Evolutionary conservation across 2,888 invertebrate genomes (phyloP).

Genomic region (Temnothorax ravouxi): DNA sequence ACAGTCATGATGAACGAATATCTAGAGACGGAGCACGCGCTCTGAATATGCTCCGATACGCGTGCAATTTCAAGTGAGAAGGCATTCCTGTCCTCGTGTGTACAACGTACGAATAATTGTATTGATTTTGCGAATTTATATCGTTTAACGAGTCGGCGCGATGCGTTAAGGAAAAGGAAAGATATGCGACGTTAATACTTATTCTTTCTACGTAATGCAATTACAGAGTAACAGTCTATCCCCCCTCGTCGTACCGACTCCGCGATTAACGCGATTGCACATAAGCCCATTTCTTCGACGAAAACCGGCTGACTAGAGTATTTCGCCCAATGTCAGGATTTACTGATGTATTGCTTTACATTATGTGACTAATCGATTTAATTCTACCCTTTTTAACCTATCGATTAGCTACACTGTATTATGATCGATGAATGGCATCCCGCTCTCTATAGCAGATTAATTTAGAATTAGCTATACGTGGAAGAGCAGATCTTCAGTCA

Average conservation of each 20-base stretch:
- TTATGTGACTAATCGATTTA: slow-evolving; percentile 76
- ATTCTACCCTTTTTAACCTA: slow-evolving; percentile 70
- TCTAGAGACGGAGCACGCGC: too few species aligned
- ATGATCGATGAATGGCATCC: slow-evolving; percentile 76
- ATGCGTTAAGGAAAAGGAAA: slow-evolving; percentile 22
- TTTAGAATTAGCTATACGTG: slow-evolving; percentile 83
- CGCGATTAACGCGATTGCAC: slow-evolving; percentile 44
- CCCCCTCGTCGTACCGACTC: slow-evolving; percentile 10
- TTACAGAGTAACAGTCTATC: slow-evolving; percentile 49
- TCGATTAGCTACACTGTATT: slow-evolving; percentile 75
- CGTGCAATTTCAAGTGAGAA: too few species aligned
- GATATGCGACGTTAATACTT: slow-evolving; percentile 32
- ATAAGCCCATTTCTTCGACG: slow-evolving; percentile 27
- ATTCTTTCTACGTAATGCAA: slow-evolving; percentile 32
- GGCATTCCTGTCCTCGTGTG: too few species aligned
- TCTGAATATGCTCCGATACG: too few species aligned
- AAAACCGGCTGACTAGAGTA: slow-evolving; percentile 79
- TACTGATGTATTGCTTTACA: slow-evolving; percentile 83
- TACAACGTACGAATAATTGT: slow-evolving; percentile 29
- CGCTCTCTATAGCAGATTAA: slow-evolving; percentile 67
- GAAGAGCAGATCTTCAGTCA: slow-evolving; percentile 85
- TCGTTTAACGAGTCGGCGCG: neutral
- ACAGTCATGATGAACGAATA: too few species aligned
- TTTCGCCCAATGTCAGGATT: slow-evolving; percentile 83
- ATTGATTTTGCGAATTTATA: slow-evolving; percentile 2